Percentiles rank a stretch among this genome's conserved stretches.
phyloP scores from a whole-genome alignment of 2,888 invertebrate species.

The Corbicula japonica region DNA sequence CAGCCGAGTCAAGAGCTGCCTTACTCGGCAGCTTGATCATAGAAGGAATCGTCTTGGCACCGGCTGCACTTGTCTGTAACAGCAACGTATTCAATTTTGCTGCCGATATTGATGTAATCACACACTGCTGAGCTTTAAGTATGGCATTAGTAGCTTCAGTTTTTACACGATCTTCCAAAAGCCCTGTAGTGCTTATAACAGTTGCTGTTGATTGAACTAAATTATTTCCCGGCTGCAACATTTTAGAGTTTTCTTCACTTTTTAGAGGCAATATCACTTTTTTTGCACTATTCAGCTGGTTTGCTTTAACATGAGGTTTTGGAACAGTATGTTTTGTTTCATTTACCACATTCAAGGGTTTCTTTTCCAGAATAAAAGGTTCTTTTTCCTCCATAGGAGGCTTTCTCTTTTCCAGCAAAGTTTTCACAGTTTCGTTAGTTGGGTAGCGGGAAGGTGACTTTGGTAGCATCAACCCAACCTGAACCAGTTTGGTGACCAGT shows the following conservation, averaged over 20 bases:
- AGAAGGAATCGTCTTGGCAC: slow-evolving; percentile 67
- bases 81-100: slow-evolving; percentile 68
- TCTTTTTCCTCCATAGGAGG: slow-evolving; percentile 46
- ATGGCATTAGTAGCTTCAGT: background rate
- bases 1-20: slow-evolving; percentile 74
- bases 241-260: too few species aligned
- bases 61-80: slow-evolving; percentile 68
- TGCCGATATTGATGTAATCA: slow-evolving; percentile 61
- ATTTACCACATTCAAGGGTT: slow-evolving; percentile 4
- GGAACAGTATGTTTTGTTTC: too few species aligned
- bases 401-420: slow-evolving; percentile 80
- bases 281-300: too few species aligned
- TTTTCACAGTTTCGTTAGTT: slow-evolving; percentile 83
- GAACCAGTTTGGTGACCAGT: slow-evolving; percentile 17
- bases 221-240: too few species aligned
- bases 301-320: too few species aligned
- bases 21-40: slow-evolving; percentile 73
- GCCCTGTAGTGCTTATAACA: too few species aligned
- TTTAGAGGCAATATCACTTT: too few species aligned
- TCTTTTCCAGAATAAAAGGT: slow-evolving; percentile 14
- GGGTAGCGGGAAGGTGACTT: slow-evolving; percentile 77
- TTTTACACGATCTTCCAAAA: slow-evolving; percentile 3
- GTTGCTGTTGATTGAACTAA: too few species aligned
- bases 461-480: slow-evolving; percentile 17
- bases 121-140: slow-evolving; percentile 50